Percentiles rank a stretch among this genome's conserved stretches.
phyloP scores from a whole-genome alignment of 1,140 invertebrate genomes.

The Drosophila burlai region DNA sequence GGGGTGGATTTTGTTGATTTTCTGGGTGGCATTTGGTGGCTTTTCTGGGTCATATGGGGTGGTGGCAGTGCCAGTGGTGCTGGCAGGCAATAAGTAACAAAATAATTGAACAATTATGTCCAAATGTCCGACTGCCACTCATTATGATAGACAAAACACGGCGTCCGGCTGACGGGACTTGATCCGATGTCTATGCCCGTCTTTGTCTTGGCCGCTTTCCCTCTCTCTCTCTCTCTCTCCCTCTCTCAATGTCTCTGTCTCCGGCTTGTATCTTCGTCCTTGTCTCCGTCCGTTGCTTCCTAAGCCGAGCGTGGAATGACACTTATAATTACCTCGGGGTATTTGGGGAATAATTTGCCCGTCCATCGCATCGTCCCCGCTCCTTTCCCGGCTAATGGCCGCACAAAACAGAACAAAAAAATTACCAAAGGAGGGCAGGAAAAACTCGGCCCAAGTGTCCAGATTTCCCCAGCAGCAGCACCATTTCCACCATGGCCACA shows the following conservation, averaged over 20 bases:
- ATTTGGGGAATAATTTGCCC: conserved; percentile 81
- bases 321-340: conserved; percentile 85
- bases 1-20: neutral
- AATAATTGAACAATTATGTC: conserved; percentile 85
- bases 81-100: conserved; percentile 74
- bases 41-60: conserved; percentile 4
- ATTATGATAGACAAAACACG: conserved; percentile 83
- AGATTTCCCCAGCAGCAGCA: conserved; percentile 49
- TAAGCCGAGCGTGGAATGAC: conserved; percentile 66
- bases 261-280: conserved; percentile 21
- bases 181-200: conserved; percentile 29
- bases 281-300: conserved; percentile 19
- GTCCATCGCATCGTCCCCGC: conserved; percentile 48
- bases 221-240: neutral
- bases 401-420: conserved; percentile 19
- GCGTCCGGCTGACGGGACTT: conserved; percentile 43
- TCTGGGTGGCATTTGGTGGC: neutral
- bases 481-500: conserved; percentile 44
- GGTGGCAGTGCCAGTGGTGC: conserved; percentile 2
- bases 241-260: neutral
- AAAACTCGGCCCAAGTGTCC: conserved; percentile 45
- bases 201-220: conserved; percentile 2
- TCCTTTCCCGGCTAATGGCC: conserved; percentile 60
- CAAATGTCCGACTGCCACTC: conserved; percentile 84
- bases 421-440: conserved; percentile 14